phyloP scores from a whole-genome alignment of 2,797 vertebrate genomes.

The Parauchenoglanis punctatus region DNA sequence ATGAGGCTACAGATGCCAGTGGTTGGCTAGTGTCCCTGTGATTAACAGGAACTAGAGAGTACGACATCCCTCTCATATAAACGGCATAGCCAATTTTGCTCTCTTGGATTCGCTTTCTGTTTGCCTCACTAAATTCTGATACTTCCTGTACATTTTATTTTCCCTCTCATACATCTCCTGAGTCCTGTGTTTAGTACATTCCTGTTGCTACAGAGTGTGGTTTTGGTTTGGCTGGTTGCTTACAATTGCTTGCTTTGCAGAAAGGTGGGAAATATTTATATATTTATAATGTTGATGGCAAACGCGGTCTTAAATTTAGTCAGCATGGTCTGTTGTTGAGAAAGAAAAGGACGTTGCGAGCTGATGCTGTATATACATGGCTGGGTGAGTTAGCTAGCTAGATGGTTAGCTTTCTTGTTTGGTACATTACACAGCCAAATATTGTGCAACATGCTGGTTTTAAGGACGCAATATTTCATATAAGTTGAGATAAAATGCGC shows the following conservation, averaged over 20 bases:
- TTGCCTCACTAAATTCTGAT: background rate
- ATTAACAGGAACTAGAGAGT: background rate
- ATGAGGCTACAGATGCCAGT: background rate
- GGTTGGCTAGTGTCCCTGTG: background rate
- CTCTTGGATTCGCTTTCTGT: background rate
- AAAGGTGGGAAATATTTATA: background rate
- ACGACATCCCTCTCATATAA: background rate
- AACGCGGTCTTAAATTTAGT: background rate
- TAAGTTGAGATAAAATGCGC: background rate
- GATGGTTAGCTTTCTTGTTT: too few species aligned
- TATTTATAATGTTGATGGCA: background rate
- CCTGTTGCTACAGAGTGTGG: background rate
- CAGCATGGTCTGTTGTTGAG: background rate
- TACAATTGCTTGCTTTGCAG: background rate
- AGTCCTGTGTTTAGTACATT: background rate
- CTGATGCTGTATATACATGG: background rate
- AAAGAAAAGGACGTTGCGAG: background rate
- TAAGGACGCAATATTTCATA: background rate
- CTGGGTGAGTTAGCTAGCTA: background rate
- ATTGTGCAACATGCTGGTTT: background rate
- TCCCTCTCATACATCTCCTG: background rate
- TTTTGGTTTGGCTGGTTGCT: background rate
- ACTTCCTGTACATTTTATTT: background rate
- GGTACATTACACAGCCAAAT: background rate
- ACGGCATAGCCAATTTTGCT: background rate